These are phyloP conservation scores for Montipora capricornis DNA, from an alignment of 64 coral and sea anemone species.

Conservation along the genomic window DNA sequence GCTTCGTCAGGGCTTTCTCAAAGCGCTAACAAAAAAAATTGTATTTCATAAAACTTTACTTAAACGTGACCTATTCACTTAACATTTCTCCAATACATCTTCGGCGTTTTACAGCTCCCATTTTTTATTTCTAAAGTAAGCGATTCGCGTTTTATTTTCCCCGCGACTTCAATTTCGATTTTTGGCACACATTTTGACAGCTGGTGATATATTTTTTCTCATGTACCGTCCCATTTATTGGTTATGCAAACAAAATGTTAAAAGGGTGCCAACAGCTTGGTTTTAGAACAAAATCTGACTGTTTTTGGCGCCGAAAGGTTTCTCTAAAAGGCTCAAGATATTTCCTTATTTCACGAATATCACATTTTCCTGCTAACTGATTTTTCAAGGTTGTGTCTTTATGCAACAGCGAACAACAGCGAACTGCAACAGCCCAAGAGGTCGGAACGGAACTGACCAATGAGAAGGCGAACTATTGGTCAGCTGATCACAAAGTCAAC, in stretches of 20 bases:
- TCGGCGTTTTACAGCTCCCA: not conserved
- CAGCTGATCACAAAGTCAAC: conserved; percentile 60
- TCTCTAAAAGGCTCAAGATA: not conserved
- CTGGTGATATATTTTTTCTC: not conserved
- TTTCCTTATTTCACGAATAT: not conserved
- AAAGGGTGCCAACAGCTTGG: conserved; percentile 19
- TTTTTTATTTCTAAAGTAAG: not conserved
- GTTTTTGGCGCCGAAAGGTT: not conserved
- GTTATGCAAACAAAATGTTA: conserved; percentile 18
- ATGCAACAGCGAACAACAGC: not conserved
- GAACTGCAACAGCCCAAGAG: too few relatives aligned
- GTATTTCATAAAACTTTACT: too few relatives aligned
- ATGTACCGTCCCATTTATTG: not conserved
- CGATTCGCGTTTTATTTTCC: not conserved
- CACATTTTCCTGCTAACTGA: not conserved
- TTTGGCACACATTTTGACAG: conserved; percentile 20
- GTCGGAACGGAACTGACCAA: not conserved
- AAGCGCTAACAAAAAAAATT: too few relatives aligned
- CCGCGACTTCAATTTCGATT: not conserved
- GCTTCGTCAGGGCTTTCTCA: too few relatives aligned
- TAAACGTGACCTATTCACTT: not conserved
- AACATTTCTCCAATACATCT: not conserved
- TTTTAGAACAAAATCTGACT: not conserved
- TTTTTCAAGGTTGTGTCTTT: not conserved
- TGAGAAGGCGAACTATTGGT: not conserved